Conservation (phyloP, 2,888 invertebrate genomes). For the Dryomyza anilis region DNA sequence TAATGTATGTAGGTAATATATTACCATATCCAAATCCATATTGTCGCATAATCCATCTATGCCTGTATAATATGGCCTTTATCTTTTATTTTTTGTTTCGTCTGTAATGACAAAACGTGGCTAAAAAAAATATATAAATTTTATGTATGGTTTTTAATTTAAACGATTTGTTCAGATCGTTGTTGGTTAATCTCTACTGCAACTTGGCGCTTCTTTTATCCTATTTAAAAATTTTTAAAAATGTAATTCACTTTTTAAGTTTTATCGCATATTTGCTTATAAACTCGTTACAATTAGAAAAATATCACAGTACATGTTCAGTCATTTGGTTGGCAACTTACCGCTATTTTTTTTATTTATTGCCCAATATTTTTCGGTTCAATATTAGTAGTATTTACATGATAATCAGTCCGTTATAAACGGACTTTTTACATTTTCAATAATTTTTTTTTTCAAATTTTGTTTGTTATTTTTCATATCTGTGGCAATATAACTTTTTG, state of each 20-base stretch:
- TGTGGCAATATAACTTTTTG: too few relatives aligned
- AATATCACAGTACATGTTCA: constrained; percentile 12
- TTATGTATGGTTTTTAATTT: too few relatives aligned
- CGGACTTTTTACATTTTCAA: too few relatives aligned
- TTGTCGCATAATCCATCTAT: constrained; percentile 21
- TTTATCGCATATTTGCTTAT: neutral
- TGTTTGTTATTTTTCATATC: too few relatives aligned
- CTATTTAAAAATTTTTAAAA: neutral
- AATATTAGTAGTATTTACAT: too few relatives aligned
- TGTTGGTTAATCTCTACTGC: neutral
- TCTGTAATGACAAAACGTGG: constrained; percentile 20
- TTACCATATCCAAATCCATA: constrained; percentile 36
- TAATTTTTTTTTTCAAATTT: too few relatives aligned
- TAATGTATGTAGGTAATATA: too few relatives aligned
- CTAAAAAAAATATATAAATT: constrained; percentile 18
- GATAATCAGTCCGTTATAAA: too few relatives aligned
- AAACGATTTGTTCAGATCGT: too few relatives aligned
- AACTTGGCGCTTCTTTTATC: neutral
- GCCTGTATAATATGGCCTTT: constrained; percentile 16
- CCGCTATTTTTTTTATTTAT: constrained; percentile 3
- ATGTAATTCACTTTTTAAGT: neutral
- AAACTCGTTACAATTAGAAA: neutral
- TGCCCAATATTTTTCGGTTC: too few relatives aligned
- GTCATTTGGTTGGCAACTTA: constrained; percentile 13
- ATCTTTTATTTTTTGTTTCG: constrained; percentile 21